Conservation (phyloP, 2,888 invertebrate genomes). For the Phaedon cochleariae region DNA sequence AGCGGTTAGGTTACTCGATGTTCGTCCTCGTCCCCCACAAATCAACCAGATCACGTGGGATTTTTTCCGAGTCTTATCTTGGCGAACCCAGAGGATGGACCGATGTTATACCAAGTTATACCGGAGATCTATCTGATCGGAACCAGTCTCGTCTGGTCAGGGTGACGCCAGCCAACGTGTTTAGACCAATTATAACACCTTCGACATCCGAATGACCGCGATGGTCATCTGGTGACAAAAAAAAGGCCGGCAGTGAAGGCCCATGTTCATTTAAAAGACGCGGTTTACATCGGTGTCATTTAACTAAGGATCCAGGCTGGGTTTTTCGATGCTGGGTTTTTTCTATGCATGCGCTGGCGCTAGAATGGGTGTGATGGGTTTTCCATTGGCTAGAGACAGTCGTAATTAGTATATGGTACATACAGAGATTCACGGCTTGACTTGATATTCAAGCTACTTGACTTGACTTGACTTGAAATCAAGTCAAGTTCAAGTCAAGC, state of each 20-base stretch:
- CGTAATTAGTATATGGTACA: too few relatives aligned
- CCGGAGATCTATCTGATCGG: background rate
- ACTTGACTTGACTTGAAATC: too few relatives aligned
- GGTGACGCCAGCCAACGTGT: constrained; percentile 62
- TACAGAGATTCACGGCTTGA: too few relatives aligned
- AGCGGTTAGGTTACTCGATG: too few relatives aligned
- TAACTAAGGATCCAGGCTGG: constrained; percentile 22
- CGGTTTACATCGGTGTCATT: constrained; percentile 37
- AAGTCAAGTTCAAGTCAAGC: too few relatives aligned
- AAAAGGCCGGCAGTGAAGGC: constrained; percentile 47
- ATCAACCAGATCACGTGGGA: background rate
- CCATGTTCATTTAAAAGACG: constrained; percentile 46
- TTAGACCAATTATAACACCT: constrained; percentile 64
- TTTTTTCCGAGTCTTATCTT: background rate
- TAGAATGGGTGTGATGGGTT: too few relatives aligned
- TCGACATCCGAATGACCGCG: constrained; percentile 61
- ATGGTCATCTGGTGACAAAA: constrained; percentile 58
- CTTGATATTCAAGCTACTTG: too few relatives aligned
- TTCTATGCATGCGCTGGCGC: too few relatives aligned
- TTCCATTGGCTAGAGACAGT: too few relatives aligned
- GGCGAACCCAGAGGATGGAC: background rate
- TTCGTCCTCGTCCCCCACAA: background rate
- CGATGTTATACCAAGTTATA: too few relatives aligned
- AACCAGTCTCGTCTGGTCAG: constrained; percentile 55
- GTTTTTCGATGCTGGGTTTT: background rate